Conservation (phyloP, 1,140 invertebrate genomes). For the Colletes latitarsis region DNA sequence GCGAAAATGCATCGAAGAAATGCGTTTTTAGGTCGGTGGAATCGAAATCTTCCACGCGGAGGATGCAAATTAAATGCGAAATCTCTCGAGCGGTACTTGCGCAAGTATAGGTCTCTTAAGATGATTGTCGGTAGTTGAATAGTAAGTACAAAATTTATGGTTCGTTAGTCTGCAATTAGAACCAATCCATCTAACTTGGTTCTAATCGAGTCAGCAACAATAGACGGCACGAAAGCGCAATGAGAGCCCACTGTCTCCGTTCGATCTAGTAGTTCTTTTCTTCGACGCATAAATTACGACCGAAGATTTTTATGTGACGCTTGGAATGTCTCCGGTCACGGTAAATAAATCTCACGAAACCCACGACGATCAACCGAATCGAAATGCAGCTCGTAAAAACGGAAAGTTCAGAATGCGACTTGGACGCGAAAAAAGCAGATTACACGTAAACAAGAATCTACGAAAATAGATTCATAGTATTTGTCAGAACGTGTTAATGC, state of each 20-base stretch:
- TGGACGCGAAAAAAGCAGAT: background rate
- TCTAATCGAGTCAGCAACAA: slow-evolving; percentile 32
- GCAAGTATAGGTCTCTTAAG: background rate
- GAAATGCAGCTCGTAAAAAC: background rate
- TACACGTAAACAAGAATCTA: background rate
- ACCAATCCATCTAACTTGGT: slow-evolving; percentile 36
- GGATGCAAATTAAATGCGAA: background rate
- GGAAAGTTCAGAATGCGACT: background rate
- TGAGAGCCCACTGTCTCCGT: background rate
- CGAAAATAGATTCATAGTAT: background rate
- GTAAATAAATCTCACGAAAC: background rate
- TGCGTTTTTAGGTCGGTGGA: background rate
- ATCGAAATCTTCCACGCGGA: background rate
- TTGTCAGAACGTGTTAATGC: slow-evolving; percentile 1
- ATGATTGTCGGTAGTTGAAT: slow-evolving; percentile 33
- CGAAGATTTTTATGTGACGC: background rate
- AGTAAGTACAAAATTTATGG: slow-evolving; percentile 40
- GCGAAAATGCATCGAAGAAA: no score
- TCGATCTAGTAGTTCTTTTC: background rate
- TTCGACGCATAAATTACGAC: background rate
- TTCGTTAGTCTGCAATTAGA: slow-evolving; percentile 45
- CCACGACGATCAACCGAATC: no score
- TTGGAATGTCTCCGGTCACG: background rate
- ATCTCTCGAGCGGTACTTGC: no score
- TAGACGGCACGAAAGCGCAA: background rate